phyloP scores from a whole-genome alignment of 2,113 vertebrate species.

The Pterocles orientalis region DNA sequence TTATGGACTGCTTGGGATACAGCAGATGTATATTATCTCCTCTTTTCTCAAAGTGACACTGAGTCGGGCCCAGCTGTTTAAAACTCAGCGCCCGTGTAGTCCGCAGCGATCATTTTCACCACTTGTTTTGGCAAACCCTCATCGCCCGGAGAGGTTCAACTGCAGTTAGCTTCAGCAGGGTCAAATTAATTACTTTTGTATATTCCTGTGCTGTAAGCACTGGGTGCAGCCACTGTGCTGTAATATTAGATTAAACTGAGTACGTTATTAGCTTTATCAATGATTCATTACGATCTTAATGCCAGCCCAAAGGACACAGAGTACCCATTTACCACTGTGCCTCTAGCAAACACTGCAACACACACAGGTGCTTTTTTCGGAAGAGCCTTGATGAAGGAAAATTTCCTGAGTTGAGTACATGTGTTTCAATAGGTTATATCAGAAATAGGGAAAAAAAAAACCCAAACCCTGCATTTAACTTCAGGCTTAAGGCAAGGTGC shows the following conservation, averaged over 20 bases:
- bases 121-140: neutral
- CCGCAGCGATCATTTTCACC: neutral
- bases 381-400: neutral
- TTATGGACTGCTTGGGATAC: neutral
- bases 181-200: constrained; percentile 57
- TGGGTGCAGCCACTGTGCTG: constrained; percentile 32
- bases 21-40: neutral
- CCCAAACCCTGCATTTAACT: fast-evolving
- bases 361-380: neutral
- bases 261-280: constrained; percentile 63
- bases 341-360: constrained; percentile 33
- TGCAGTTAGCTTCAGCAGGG: neutral
- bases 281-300: constrained; percentile 56
- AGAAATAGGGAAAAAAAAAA: neutral
- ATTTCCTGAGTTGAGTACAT: neutral
- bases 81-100: neutral
- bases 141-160: constrained; percentile 22
- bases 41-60: neutral
- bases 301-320: constrained; percentile 34
- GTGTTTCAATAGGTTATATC: neutral
- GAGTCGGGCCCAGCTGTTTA: neutral
- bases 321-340: constrained; percentile 27
- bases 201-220: constrained; percentile 42
- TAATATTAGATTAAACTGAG: constrained; percentile 61
- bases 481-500: neutral